A percentile compares a stretch with the other conserved stretches of the same genome.
phyloP scores from a whole-genome alignment of 2,888 invertebrate genomes.

The Machimus atricapillus region DNA sequence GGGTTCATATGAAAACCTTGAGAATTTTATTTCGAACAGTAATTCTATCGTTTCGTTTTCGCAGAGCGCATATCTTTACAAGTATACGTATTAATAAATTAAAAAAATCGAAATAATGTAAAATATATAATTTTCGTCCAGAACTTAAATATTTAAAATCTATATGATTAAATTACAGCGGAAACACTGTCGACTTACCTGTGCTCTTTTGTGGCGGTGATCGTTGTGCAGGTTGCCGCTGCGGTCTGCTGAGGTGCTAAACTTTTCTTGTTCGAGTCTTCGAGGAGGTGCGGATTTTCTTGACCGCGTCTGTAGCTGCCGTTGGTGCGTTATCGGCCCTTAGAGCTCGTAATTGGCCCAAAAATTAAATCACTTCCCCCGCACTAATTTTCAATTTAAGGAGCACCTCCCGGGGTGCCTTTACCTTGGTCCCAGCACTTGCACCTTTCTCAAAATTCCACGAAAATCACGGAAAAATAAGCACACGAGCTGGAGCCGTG shows the following conservation, averaged over 20 bases:
- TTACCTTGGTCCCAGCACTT: neutral
- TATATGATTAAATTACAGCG: neutral
- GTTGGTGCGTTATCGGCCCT: neutral
- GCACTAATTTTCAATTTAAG: neutral
- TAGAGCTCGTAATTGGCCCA: neutral
- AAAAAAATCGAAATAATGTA: too few species aligned
- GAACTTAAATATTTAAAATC: too few species aligned
- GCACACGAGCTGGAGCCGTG: neutral
- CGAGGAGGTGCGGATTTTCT: neutral
- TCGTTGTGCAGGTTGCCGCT: neutral
- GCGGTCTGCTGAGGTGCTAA: neutral
- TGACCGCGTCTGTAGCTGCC: neutral
- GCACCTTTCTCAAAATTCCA: neutral
- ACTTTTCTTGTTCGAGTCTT: neutral
- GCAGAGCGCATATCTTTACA: too few species aligned
- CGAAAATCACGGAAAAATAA: neutral
- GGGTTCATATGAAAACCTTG: too few species aligned
- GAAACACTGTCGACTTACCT: conserved; percentile 1
- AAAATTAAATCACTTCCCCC: neutral
- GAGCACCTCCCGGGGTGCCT: neutral
- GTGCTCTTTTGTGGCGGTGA: neutral
- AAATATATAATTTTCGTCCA: too few species aligned
- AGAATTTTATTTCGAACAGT: too few species aligned
- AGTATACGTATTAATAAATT: too few species aligned
- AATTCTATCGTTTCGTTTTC: too few species aligned